Evolutionary conservation across 1,140 invertebrate species (phyloP).

Genomic region (Triops longicaudatus): DNA sequence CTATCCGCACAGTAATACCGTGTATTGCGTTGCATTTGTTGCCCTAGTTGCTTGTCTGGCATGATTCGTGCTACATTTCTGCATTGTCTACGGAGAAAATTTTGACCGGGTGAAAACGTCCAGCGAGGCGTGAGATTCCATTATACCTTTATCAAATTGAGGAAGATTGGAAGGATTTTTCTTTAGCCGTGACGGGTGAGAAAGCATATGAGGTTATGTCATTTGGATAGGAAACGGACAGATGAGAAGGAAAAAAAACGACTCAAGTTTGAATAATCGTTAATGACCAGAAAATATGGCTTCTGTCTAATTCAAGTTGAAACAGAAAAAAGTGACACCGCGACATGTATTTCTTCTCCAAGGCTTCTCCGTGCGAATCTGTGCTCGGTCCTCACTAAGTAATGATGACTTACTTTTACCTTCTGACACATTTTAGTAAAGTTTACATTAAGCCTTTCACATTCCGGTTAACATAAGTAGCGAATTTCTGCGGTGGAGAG

Average conservation of each 20-base stretch:
- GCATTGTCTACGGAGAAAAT: not conserved
- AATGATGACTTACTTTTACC: too few relatives aligned
- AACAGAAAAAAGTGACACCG: too few relatives aligned
- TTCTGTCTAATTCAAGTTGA: not conserved
- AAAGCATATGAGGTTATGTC: not conserved
- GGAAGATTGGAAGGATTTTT: not conserved
- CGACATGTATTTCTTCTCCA: too few relatives aligned
- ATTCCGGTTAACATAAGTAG: too few relatives aligned
- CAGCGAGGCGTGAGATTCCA: not conserved
- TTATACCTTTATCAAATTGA: not conserved
- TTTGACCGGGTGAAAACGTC: not conserved
- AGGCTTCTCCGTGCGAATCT: too few relatives aligned
- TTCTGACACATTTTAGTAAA: too few relatives aligned
- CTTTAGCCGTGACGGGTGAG: not conserved
- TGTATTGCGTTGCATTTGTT: not conserved
- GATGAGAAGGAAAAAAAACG: not conserved
- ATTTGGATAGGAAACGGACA: not conserved
- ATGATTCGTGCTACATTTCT: not conserved
- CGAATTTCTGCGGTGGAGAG: too few relatives aligned
- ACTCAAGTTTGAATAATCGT: not conserved
- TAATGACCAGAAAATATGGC: not conserved
- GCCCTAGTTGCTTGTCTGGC: not conserved
- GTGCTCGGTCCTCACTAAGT: too few relatives aligned
- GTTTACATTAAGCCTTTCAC: too few relatives aligned
- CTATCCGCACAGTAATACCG: not conserved